These are phyloP conservation scores for Chamaetylas fuelleborni DNA, from an alignment of 2,113 vertebrate species.

Conservation along the genomic window DNA sequence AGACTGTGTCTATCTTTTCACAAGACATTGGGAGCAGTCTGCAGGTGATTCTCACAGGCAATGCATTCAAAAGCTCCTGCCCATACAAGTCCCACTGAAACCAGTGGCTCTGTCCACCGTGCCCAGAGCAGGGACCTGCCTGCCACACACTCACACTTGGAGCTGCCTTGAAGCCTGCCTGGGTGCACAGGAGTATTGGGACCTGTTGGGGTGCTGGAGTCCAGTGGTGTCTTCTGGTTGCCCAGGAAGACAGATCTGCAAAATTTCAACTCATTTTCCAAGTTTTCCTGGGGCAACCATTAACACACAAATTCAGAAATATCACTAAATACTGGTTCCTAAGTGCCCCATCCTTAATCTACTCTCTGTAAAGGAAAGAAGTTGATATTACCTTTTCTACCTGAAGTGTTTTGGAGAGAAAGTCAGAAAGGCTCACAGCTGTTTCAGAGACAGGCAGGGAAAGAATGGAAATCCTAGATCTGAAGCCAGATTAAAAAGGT, in stretches of 20 bases:
- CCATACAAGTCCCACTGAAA: neutral
- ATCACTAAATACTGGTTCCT: neutral
- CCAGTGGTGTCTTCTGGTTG: neutral
- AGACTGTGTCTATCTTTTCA: neutral
- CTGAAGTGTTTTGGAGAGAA: neutral
- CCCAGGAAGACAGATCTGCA: neutral
- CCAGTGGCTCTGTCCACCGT: accelerated
- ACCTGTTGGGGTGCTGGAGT: neutral
- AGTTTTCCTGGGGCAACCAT: neutral
- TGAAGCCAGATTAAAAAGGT: neutral
- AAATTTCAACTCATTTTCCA: neutral
- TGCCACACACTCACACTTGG: neutral
- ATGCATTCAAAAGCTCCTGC: neutral
- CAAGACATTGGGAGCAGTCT: neutral
- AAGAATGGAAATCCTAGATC: neutral
- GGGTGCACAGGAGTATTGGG: neutral
- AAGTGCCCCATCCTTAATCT: neutral
- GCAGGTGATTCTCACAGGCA: neutral
- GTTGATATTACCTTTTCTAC: neutral
- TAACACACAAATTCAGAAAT: neutral
- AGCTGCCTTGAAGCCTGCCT: neutral
- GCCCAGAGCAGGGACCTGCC: neutral
- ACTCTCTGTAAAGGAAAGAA: neutral
- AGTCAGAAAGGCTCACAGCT: neutral
- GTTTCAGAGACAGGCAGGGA: neutral